Base-by-base conservation (phyloP, 92 coral and sea anemone genomes). In the Chrysogorgia sp. region DNA sequence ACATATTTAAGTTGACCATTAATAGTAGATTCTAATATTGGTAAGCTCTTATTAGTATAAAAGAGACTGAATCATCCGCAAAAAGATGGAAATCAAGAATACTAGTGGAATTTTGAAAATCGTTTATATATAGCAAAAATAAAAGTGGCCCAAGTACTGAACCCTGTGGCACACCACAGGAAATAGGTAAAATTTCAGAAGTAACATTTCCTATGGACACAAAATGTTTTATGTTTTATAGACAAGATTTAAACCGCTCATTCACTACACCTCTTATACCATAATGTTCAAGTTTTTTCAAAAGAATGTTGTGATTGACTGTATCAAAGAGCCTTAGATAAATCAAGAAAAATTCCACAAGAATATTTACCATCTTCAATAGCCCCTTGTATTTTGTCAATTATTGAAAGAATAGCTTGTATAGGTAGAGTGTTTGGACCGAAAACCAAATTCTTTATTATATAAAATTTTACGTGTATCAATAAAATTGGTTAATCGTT, bases 381-480 rank as follows among this genome's bases (percentile, higher is more conserved):
- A 40, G 83, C 83, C 29, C 25, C 63, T 52, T 63, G 83, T 21
- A 64, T 78, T 78, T 63, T 78, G 49, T 78, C 83, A 28, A 33
- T 47, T n/a, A n/a, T n/a, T n/a, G n/a, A n/a, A n/a, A n/a, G n/a
- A n/a, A n/a, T n/a, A n/a, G n/a, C n/a, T n/a, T n/a, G n/a, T n/a
- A n/a, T 25, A 24, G 20, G 76, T 78, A 40, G 76, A 63, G 63
- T 78, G 83, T 7, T 64, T 41, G 25, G 41, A 10, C 19, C 83
- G 83, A 64, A 79, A 79, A 55, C 83, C 83, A 79, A 56, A 79
- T 65, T 78, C 76, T 34, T 43, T 55, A n/a, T 79, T 28, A 23
- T 25, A 64, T 10, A 79, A 41, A 3, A 75, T 35, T 17, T 75
- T 20, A 29, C 7, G 30, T 34, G 57, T 75, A 31, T 58, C 63